Base-by-base conservation (phyloP, 2,113 vertebrate species). In the Ardeotis arabs region DNA sequence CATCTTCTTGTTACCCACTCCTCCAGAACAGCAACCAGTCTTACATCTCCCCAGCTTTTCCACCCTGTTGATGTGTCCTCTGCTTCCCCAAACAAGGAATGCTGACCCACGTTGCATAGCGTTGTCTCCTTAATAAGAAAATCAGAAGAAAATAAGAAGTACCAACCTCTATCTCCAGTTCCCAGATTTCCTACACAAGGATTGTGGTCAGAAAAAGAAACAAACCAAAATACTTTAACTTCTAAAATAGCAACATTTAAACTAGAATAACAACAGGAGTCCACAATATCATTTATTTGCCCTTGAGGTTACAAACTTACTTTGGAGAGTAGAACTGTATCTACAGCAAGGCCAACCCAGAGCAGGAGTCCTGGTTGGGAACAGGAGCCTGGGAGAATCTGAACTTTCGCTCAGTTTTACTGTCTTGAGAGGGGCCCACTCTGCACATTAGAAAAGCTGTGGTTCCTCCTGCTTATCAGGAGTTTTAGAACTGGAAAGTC, bases 101-200 rank as follows among this genome's bases (percentile, higher is more conserved):
- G 75, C 44, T 92, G 64, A n/a, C 17, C 45, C 60, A 15, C 0
- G 2, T 11, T 9, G 3, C 3, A 0, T 25, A 20, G n/a, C 25
- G 7, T 52, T 78, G 28, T 59, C 35, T 56, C 29, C 35, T 69
- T 69, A 44, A 16, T 44, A 44, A 44, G 41, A 44, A 44, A 44
- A 44, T 44, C 15, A 44, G 41, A 44, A 44, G 68, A 49, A 77
- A 67, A 68, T 13, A 33, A 59, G 20, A 35, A 52, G 20, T 25
- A 41, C 24, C 62, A 25, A 59, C n/a, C 47, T 62, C 73, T n/a
- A 12, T 58, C 92, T 49, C 44, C 82, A 82, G 53, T 77, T 68
- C 63, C 29, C 2, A 3, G 7, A 6, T 76, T 52, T 72, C 49
- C 27, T 19, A 6, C 14, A 8, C 13, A 47, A 64, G 49, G 39